Evolutionary conservation across 2,797 vertebrate genomes (phyloP).

Genomic region (Eulemur rubriventer): DNA sequence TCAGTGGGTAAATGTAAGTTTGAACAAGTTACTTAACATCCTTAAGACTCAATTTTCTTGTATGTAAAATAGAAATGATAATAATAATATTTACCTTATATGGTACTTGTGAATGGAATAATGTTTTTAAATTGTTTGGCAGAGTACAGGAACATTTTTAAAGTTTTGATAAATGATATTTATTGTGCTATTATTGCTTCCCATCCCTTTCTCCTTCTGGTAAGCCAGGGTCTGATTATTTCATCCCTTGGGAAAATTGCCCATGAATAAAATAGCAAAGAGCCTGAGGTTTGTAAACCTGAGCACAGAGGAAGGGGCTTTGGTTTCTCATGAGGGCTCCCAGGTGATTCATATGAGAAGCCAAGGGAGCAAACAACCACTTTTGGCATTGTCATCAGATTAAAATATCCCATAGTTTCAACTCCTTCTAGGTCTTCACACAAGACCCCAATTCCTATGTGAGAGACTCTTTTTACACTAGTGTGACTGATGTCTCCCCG

Average conservation of each 20-base stretch:
- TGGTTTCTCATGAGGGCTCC: not conserved
- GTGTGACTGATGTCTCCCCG: fast-evolving
- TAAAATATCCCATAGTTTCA: not conserved
- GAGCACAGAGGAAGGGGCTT: not conserved
- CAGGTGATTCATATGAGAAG: not conserved
- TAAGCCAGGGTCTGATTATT: not conserved
- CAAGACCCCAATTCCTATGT: not conserved
- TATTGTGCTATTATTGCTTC: not conserved
- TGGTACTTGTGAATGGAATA: not conserved
- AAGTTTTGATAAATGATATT: not conserved
- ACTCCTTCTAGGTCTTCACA: not conserved
- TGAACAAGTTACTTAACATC: not conserved
- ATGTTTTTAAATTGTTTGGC: not conserved
- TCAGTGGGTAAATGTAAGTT: not conserved
- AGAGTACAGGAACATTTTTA: not conserved
- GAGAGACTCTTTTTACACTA: not conserved
- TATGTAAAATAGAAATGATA: not conserved
- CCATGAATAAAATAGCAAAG: not conserved
- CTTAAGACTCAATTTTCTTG: not conserved
- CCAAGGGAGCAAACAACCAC: not conserved
- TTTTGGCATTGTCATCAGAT: not conserved
- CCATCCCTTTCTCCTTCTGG: not conserved
- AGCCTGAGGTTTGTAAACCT: not conserved
- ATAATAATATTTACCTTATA: not conserved
- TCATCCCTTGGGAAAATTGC: not conserved